These are phyloP conservation scores for Brachyalestes nurse DNA, from an alignment of 2,797 vertebrate genomes.

Conservation along the genomic window DNA sequence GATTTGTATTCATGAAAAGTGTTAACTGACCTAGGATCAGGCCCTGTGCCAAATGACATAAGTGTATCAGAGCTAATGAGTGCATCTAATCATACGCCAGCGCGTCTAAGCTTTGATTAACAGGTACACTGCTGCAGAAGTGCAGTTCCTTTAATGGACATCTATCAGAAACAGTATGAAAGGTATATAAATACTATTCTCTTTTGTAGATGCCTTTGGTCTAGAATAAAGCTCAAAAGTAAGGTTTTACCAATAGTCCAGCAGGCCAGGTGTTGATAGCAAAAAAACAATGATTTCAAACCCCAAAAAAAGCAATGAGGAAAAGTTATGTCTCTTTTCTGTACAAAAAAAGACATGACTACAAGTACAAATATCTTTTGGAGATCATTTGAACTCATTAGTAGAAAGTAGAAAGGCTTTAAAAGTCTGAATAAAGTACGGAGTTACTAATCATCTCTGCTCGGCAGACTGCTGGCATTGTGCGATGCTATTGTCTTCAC, in stretches of 20 bases:
- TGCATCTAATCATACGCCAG: background rate
- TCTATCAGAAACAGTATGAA: no score
- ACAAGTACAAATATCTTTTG: no score
- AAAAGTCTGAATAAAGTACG: background rate
- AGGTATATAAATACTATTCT: no score
- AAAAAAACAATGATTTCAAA: no score
- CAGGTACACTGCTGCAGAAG: background rate
- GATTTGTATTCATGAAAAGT: slow-evolving; percentile 1
- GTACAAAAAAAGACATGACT: background rate
- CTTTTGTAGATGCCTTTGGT: no score
- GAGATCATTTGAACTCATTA: background rate
- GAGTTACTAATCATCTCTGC: background rate
- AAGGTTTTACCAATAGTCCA: no score
- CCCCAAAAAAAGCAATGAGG: no score
- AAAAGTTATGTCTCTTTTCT: no score
- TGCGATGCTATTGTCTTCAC: background rate
- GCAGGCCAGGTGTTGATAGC: no score
- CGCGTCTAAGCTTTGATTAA: background rate
- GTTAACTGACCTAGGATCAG: slow-evolving; percentile 1
- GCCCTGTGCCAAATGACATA: background rate
- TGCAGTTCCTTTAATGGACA: no score
- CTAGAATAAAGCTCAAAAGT: no score
- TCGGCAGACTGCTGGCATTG: background rate
- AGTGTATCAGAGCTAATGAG: background rate
- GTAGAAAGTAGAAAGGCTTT: background rate